Evolutionary conservation across 2,113 vertebrate species (phyloP), one percentile per base, ranked within the genome.

Genomic region (Galbula dea): DNA sequence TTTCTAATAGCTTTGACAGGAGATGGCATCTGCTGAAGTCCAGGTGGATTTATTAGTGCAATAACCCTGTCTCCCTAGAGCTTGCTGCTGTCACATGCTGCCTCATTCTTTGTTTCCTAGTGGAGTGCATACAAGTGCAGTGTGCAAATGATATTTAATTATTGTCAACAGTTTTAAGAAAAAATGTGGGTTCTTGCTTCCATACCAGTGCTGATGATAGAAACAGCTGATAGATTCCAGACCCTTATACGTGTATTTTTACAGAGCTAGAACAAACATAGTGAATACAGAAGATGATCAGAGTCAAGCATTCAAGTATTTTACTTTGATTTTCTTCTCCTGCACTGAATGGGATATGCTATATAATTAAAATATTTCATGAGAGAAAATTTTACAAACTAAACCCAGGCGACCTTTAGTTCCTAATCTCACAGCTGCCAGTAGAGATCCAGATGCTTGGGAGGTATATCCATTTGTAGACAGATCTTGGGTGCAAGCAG

Each of bases 41-140:
- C 72, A 22, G 59, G 85, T 89, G 88, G 92, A 95, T 88, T 89
- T 88, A 94, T 83, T 87, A 69, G 57, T 67, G 75, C 78, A 73
- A 55, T 88, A 90, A 80, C 63, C 72, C 63, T 54, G 41, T 46
- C 49, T 85, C 82, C 63, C 63, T 66, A n/a, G 85, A 89, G 87
- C 48, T 78, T 57, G 58, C 58, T 86, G 71, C 86, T 92, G 34
- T 90, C 29, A 34, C 71, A 9, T 32, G 54, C 66, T 69, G 37
- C 51, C 67, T 80, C 34, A 22, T 85, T 91, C 78, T 82, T 37
- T 0, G 0, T 30, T 95, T 46, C 19, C 29, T 51, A 17, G 18
- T 69, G 41, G 41, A 80, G 45, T 19, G 23, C 51, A n/a, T 85
- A 24, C 15, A 77, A 90, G 59, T 66, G 22, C 37, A 29, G 22